Conservation (phyloP, 2,797 vertebrate genomes). For the Trachops cirrhosus region DNA sequence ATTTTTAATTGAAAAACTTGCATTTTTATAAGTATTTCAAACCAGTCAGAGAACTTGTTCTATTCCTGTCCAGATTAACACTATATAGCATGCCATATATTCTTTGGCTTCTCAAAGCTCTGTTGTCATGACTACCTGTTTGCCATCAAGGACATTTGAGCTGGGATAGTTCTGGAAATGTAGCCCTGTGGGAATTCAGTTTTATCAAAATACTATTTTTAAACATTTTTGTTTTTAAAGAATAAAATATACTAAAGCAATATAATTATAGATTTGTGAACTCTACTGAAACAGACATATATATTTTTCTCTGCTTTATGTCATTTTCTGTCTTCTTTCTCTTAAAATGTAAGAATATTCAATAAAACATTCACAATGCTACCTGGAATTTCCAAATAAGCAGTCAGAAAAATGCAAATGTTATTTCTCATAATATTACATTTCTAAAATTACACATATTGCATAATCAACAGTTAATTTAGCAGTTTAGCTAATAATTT, state of each 20-base stretch:
- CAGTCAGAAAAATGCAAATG: constrained; percentile 22
- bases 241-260: neutral
- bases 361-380: neutral
- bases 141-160: neutral
- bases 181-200: neutral
- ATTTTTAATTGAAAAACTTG: neutral
- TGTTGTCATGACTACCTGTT: neutral
- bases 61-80: neutral
- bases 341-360: neutral
- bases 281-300: neutral
- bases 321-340: neutral
- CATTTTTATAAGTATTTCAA: neutral
- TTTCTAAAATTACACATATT: constrained; percentile 30
- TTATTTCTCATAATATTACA: constrained; percentile 25
- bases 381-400: constrained; percentile 45
- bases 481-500: neutral
- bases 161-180: neutral
- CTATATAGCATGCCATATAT: neutral
- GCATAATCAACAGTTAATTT: constrained; percentile 43
- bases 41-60: neutral
- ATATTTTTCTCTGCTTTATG: neutral
- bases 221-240: neutral
- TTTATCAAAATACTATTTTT: neutral
- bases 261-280: neutral
- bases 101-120: neutral